Base-by-base conservation (phyloP, 2,888 invertebrate genomes). In the Cyclophora punctaria region DNA sequence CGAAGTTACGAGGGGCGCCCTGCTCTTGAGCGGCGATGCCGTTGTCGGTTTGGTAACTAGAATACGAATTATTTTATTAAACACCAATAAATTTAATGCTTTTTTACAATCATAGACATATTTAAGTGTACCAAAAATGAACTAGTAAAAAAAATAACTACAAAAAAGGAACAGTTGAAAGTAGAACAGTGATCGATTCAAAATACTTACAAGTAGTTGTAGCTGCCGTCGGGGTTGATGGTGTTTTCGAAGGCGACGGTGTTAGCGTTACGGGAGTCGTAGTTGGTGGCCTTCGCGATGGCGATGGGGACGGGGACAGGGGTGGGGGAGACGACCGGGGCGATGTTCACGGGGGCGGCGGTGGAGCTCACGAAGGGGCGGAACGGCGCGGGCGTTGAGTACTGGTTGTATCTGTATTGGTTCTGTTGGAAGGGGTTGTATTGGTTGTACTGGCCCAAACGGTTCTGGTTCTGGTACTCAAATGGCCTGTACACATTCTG, bases 21-120 rank as follows among this genome's bases (percentile, higher is more conserved):
- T 89, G 85, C 63, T 88, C 91, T 54, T 91, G 89, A 33, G 90
- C 91, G 0, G 89, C 83, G 62, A 92, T 92, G 43, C 92, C 92
- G 66, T 92, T 92, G 66, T 89, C 89, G 41, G 91, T 91, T 73
- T 92, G 91, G 67, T 83, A 92, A 64, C 92, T 91, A 57, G 35
- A 68, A 69, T 41, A 46, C 48, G 46, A 20, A 20, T 20, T 20
- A 20, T 20, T 20, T 20, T 2, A 20, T 20, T 20, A 20, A 20
- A 20, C 20, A 20, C 20, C 20, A 20, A 20, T 20, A 20, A 20
- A 20, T 20, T 20, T 20, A 20, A 20, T 20, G 20, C 20, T 20
- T 20, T 20, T 20, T 20, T 20, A 20, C 20, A 20, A 20, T 20
- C 20, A 20, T 20, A 20, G 20, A 20, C 20, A 20, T 20, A 20